Evolutionary conservation across 2,113 vertebrate species (phyloP), one percentile per base, ranked within the genome.

Genomic region (Myotis davidii): DNA sequence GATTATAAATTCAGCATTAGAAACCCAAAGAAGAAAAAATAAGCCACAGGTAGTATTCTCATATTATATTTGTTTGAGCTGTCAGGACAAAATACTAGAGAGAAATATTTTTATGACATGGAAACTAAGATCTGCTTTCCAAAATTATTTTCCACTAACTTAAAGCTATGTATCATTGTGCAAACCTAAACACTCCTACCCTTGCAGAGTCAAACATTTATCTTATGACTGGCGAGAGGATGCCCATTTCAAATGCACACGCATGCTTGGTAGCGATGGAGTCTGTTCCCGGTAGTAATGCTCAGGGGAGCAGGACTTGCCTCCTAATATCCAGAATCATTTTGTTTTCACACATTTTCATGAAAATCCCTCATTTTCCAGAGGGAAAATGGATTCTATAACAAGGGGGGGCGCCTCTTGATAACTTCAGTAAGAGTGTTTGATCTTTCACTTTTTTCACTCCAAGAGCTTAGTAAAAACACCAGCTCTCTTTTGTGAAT

Each of bases 61-160:
- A 84, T 96, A 52, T 97, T 97, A 90, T 97, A 95, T 97, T 97
- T 93, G 93, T 90, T 98, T 97, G 93, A 98, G 96, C 94, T 90
- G 95, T 50, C 56, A 94, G 67, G 87, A 95, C 88, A 95, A 96
- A 97, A 95, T 70, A 90, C 73, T 94, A 79, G 61, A 90, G 91
- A 90, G 90, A 97, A 97, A 72, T 97, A 92, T 97, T 98, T 98
- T 97, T 96, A 97, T 97, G 96, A 85, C 96, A 98, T 95, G 96
- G 64, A 96, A 98, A 97, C 82, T 59, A 89, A 97, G 94, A 94
- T 74, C 77, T 88, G 52, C 91, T 97, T 97, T 97, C 96, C 94
- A 96, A 91, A 96, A 94, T 45, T 90, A 96, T 97, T 98, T 98
- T 97, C 97, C 92, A 96, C 95, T 93, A 96, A 70, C 87, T 84